Conservation (phyloP, 2,888 invertebrate genomes). For the Pterostichus madidus region DNA sequence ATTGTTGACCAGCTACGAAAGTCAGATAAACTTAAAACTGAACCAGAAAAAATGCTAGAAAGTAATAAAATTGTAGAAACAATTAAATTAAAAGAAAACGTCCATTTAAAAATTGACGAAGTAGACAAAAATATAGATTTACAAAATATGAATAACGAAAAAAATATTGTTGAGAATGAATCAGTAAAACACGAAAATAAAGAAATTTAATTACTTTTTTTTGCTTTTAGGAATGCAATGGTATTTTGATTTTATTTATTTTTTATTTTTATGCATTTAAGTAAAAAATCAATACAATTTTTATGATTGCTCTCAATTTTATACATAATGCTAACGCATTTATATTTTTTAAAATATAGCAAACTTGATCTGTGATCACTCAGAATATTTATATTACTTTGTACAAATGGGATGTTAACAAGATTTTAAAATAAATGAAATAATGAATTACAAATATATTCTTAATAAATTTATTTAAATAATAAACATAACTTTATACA, state of each 20-base stretch:
- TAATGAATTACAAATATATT: neutral
- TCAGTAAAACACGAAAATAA: slow-evolving; percentile 40
- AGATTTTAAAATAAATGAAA: slow-evolving; percentile 26
- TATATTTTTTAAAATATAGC: neutral
- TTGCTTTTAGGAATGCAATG: slow-evolving; percentile 16
- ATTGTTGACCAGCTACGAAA: neutral
- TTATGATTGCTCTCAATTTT: neutral
- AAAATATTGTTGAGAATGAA: slow-evolving; percentile 14
- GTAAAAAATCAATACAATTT: neutral
- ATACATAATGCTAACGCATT: slow-evolving; percentile 11
- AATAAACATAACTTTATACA: slow-evolving; percentile 17
- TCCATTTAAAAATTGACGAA: slow-evolving; percentile 56
- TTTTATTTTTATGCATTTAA: slow-evolving; percentile 37
- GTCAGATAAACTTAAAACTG: slow-evolving; percentile 12
- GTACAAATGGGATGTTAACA: slow-evolving; percentile 49
- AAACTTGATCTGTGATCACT: slow-evolving; percentile 44
- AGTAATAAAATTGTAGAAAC: slow-evolving; percentile 6
- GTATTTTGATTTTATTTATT: neutral
- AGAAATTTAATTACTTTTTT: slow-evolving; percentile 24
- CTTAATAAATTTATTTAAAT: slow-evolving; percentile 52
- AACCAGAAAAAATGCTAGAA: neutral
- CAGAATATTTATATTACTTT: slow-evolving; percentile 13
- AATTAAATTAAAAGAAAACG: slow-evolving; percentile 64
- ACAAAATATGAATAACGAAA: slow-evolving; percentile 46
- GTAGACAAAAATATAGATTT: slow-evolving; percentile 53